Evolutionary conservation across 2,113 vertebrate genomes (phyloP).

Genomic region (Euleptes europaea): DNA sequence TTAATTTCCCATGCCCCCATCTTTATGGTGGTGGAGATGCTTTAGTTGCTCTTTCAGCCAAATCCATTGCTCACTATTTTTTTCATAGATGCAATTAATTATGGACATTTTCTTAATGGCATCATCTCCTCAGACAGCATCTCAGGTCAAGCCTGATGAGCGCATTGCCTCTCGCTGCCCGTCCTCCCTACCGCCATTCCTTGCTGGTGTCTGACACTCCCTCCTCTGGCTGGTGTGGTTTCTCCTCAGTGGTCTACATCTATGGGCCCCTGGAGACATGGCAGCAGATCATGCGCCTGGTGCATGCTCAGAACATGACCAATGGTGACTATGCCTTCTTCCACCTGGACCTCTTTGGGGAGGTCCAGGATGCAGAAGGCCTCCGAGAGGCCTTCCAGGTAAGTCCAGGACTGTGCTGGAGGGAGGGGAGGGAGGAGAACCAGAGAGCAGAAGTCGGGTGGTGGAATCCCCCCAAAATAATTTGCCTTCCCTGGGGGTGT

Average conservation of each 20-base stretch:
- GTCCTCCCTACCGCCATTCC: not conserved
- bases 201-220: not conserved
- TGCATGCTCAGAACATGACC: constrained; percentile 89
- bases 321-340: constrained; percentile 95
- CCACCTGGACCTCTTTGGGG: constrained; percentile 93
- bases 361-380: constrained; percentile 67
- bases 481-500: not conserved
- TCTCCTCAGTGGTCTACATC: constrained; percentile 87
- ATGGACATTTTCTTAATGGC: no score
- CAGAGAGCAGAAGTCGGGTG: no score
- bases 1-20: no score
- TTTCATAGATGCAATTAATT: no score
- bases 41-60: no score
- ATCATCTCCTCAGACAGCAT: no score
- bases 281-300: constrained; percentile 88
- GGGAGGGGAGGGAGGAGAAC: not conserved
- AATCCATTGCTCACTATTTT: no score
- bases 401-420: not conserved
- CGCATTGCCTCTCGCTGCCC: no score
- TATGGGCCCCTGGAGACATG: constrained; percentile 89
- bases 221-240: not conserved
- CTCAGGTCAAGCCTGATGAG: no score
- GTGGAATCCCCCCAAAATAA: no score
- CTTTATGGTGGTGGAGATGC: no score
- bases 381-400: constrained; percentile 92